Base-by-base conservation (phyloP, 2,888 invertebrate genomes). In the Amphipoea oculea region DNA sequence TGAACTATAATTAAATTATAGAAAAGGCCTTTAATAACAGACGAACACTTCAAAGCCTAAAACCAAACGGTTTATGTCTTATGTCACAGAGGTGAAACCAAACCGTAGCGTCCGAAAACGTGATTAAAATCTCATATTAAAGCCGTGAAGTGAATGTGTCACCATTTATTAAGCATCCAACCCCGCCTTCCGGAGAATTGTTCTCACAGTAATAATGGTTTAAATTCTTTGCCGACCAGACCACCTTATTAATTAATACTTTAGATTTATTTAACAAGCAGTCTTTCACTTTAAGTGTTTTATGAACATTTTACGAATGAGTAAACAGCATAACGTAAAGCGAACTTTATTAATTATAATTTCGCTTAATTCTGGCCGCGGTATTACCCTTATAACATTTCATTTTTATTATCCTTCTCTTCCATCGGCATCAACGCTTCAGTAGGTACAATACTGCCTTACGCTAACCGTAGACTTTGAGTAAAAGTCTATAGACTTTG, bases 291-390 rank as follows among this genome's bases (percentile, higher is more conserved):
- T 66, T 66, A 83, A 60, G n/a, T 40, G 48, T 67, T 83, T 69
- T 68, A 73, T 62, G 23, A 73, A 67, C 42, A 23, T 42, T 85
- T 73, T 69, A 84, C 72, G 60, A 67, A 81, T 81, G 65, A 75
- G 60, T 76, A 75, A 81, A 81, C 63, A 83, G 63, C 60, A 57
- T 57, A 66, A 60, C 36, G 57, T 73, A 42, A 71, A 72, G 69
- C n/a, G n/a, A 76, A 87, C 77, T 82, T 75, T 71, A 75, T 79
- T 79, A 73, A 86, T 79, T 86, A 86, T 51, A 74, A 82, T 85
- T 82, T 73, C 45, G n/a, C 14, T 76, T 78, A 72, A 76, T 72
- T 86, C 36, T 60, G 45, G 73, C 78, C 62, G 45, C 69, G 63
- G 81, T 17, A 62, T 70, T 66, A 66, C 66, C 72, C 70, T 67